Conservation (phyloP, 2,113 vertebrate genomes). For the Parus major region DNA sequence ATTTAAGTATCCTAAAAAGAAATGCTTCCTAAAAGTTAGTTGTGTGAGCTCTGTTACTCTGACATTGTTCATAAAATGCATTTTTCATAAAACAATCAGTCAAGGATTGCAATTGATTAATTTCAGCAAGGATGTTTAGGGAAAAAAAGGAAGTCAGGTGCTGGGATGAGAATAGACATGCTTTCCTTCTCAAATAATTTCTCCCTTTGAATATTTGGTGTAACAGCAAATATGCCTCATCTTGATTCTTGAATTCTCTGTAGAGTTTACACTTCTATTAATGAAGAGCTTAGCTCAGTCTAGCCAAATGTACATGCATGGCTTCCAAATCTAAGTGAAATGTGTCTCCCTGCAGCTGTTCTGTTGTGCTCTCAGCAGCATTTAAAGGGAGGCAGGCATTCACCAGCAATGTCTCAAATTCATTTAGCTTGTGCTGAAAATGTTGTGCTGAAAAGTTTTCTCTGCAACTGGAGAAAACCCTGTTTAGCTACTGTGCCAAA, state of each 20-base stretch:
- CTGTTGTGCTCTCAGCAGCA: conserved; percentile 15
- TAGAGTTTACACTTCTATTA: conserved; percentile 58
- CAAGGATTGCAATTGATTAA: not conserved
- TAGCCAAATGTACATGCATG: conserved; percentile 54
- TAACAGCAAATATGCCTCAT: conserved; percentile 40
- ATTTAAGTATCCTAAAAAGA: not conserved
- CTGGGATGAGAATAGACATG: not conserved
- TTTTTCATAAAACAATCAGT: not conserved
- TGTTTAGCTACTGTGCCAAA: not conserved
- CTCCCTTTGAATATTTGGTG: conserved; percentile 37
- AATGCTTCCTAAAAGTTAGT: not conserved
- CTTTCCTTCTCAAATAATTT: conserved; percentile 44
- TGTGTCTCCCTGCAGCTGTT: conserved; percentile 54
- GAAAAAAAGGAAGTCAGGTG: not conserved
- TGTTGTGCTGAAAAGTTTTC: conserved; percentile 39
- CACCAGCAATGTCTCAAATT: conserved; percentile 44
- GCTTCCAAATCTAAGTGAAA: conserved; percentile 66
- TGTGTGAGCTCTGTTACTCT: not conserved
- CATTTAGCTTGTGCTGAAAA: conserved; percentile 58
- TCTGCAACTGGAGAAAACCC: not conserved
- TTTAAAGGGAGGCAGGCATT: conserved; percentile 18
- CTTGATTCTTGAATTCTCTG: conserved; percentile 52
- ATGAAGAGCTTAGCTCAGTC: conserved; percentile 64
- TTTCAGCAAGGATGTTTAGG: not conserved
- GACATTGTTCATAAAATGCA: not conserved